A percentile compares a stretch with the other conserved stretches of the same genome.
Evolutionary conservation across 2,888 invertebrate species (phyloP).

Genomic region (Caenorhabditis imperialis): DNA sequence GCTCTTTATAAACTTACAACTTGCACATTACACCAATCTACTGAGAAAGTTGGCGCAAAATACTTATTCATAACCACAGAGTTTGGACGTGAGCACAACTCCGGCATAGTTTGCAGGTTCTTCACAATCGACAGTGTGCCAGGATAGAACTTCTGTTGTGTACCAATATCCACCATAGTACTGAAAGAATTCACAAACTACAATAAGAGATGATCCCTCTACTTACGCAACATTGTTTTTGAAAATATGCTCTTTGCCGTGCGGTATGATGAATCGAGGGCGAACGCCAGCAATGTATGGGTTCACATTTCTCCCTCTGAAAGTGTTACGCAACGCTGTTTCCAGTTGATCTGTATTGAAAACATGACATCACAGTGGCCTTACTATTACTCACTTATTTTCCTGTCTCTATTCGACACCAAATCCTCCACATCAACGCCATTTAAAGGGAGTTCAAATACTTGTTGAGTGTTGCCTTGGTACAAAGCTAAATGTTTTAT

Average conservation of each 20-base stretch:
- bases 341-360: slow-evolving; percentile 61
- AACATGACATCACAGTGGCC: slow-evolving; percentile 12
- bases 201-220: background rate
- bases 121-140: slow-evolving; percentile 54
- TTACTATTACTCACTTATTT: slow-evolving; percentile 58
- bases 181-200: slow-evolving; percentile 25
- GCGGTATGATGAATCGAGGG: slow-evolving; percentile 53
- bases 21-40: slow-evolving; percentile 75
- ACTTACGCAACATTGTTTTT: slow-evolving; percentile 57
- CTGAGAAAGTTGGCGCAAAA: slow-evolving; percentile 66
- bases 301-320: slow-evolving; percentile 72
- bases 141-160: slow-evolving; percentile 62
- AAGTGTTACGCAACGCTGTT: slow-evolving; percentile 67
- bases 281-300: slow-evolving; percentile 73
- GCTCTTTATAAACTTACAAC: too few relatives aligned
- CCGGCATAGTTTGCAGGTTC: slow-evolving; percentile 45
- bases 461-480: slow-evolving; percentile 63
- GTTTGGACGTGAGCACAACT: slow-evolving; percentile 40
- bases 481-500: slow-evolving; percentile 46
- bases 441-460: slow-evolving; percentile 68
- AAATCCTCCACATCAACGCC: slow-evolving; percentile 74
- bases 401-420: slow-evolving; percentile 62
- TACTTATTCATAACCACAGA: slow-evolving; percentile 66
- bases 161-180: slow-evolving; percentile 60
- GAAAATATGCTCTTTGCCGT: slow-evolving; percentile 55